These are phyloP conservation scores for Bolinopsis microptera DNA, from an alignment of 37 sponge, comb jelly and placozoan genomes.

Conservation along the genomic window DNA sequence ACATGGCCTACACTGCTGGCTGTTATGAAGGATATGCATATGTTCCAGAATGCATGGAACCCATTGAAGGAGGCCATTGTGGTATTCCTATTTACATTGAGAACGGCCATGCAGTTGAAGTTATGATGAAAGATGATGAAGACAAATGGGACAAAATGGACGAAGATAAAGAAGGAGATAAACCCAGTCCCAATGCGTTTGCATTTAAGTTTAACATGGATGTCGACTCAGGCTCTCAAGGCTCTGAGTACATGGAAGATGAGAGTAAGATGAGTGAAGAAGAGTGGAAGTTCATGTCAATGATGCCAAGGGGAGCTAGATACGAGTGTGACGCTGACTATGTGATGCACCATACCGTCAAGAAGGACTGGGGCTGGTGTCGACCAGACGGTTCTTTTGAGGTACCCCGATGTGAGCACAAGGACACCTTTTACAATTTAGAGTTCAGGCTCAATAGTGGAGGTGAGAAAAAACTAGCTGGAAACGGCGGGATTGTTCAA, in stretches of 20 bases:
- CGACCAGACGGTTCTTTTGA: constrained; percentile 4
- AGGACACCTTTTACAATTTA: neutral
- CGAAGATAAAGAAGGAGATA: neutral
- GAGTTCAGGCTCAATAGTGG: constrained; percentile 29
- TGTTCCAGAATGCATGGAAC: neutral
- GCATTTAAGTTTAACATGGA: too few species aligned
- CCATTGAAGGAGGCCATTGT: constrained; percentile 6
- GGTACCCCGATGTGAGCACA: neutral
- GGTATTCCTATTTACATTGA: neutral
- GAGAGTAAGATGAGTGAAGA: neutral
- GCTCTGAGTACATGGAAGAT: too few species aligned
- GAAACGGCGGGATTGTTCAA: neutral
- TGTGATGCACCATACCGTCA: constrained; percentile 3
- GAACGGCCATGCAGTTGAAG: neutral
- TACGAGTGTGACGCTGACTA: constrained; percentile 39
- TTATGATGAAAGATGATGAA: neutral
- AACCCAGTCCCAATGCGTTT: too few species aligned
- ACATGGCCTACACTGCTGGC: neutral
- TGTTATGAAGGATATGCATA: neutral
- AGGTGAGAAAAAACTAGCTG: neutral
- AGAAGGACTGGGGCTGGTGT: constrained; percentile 31
- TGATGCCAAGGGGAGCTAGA: neutral
- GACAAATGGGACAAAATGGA: neutral
- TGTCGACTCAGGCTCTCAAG: too few species aligned
- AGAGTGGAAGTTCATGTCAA: neutral